Conservation (phyloP, 2,113 vertebrate genomes). For the Myotis davidii region DNA sequence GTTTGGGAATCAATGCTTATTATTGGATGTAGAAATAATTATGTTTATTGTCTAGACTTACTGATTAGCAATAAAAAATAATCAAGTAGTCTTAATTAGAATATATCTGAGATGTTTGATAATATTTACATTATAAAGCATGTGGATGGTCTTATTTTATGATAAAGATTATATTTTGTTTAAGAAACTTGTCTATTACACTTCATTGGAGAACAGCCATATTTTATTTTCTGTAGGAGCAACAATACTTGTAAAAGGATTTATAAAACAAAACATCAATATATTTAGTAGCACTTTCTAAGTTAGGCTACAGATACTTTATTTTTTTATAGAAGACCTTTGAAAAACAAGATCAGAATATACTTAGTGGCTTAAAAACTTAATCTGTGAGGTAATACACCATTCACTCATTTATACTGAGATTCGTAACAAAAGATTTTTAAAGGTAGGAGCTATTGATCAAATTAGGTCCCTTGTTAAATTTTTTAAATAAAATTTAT, state of each 20-base stretch:
- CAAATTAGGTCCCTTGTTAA: neutral
- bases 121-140: neutral
- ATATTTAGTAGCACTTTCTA: neutral
- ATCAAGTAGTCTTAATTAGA: neutral
- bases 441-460: slow-evolving; percentile 12
- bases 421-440: slow-evolving; percentile 20
- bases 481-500: neutral
- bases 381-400: neutral
- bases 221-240: slow-evolving; percentile 13
- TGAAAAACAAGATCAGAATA: neutral
- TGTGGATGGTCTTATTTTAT: neutral
- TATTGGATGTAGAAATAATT: slow-evolving; percentile 96
- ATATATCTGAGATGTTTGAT: neutral
- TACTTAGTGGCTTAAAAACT: slow-evolving; percentile 14
- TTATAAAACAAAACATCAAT: neutral
- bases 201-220: slow-evolving; percentile 1
- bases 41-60: slow-evolving; percentile 93
- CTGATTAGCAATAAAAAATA: slow-evolving; percentile 27
- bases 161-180: slow-evolving; percentile 68
- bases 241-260: neutral
- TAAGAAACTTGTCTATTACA: slow-evolving; percentile 54
- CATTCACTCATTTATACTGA: slow-evolving; percentile 8
- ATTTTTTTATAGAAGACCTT: neutral
- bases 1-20: slow-evolving; percentile 88
- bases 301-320: neutral